Evolutionary conservation across 2,113 vertebrate species (phyloP).

Genomic region (Hippocampus barbouri): DNA sequence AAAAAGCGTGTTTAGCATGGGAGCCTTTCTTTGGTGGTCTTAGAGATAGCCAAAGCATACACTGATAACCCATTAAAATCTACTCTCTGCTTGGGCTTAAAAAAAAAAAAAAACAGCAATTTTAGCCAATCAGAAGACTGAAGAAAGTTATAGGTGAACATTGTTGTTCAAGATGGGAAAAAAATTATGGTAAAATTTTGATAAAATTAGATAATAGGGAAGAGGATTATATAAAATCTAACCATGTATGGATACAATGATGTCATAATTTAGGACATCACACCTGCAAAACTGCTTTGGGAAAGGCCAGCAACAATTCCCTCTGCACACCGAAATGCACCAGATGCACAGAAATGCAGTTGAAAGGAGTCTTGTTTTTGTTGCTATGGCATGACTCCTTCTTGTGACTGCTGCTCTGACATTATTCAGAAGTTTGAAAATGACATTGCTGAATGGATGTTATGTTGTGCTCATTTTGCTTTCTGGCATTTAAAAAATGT

Average conservation of each 20-base stretch:
- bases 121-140: neutral
- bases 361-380: too few relatives aligned
- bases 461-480: too few relatives aligned
- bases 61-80: neutral
- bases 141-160: neutral
- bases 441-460: neutral
- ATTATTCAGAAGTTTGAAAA: neutral
- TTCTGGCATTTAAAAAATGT: neutral
- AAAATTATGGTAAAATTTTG: too few relatives aligned
- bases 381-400: neutral
- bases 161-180: neutral
- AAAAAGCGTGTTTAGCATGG: slow-evolving; percentile 16
- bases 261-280: too few relatives aligned
- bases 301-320: too few relatives aligned
- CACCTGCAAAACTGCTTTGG: too few relatives aligned
- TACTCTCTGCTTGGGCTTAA: neutral
- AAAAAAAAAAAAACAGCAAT: neutral
- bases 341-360: neutral
- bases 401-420: neutral
- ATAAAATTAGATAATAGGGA: neutral
- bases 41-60: neutral
- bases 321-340: too few relatives aligned
- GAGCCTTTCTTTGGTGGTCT: slow-evolving; percentile 17
- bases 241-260: neutral
- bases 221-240: neutral